Percentiles rank a stretch among this genome's conserved stretches.
phyloP scores from a whole-genome alignment of 2,113 vertebrate genomes.

The Neotoma lepida region DNA sequence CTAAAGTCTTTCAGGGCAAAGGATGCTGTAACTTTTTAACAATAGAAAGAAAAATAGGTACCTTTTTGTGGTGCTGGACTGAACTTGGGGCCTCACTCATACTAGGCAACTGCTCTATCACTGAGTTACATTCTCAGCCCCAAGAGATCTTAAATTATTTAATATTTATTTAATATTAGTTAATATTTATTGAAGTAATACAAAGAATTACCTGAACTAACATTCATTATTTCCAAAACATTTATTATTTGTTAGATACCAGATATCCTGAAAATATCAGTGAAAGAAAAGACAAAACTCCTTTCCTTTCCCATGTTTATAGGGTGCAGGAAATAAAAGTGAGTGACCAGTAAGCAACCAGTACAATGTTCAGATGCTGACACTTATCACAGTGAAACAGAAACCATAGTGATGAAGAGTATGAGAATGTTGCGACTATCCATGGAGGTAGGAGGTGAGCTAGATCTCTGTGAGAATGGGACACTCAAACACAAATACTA shows the following conservation, averaged over 20 bases:
- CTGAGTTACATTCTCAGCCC: not conserved
- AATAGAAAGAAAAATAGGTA: not conserved
- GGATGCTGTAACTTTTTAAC: not conserved
- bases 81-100: not conserved
- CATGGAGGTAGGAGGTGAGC: not conserved
- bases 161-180: not conserved
- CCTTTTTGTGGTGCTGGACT: not conserved
- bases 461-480: not conserved
- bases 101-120: not conserved
- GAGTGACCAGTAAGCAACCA: not conserved
- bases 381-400: not conserved
- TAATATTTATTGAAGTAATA: not conserved
- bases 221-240: not conserved
- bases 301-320: not conserved
- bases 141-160: not conserved
- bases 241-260: not conserved
- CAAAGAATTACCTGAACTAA: not conserved
- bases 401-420: not conserved
- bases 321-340: not conserved
- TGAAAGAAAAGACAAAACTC: constrained; percentile 11
- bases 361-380: not conserved
- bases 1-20: not conserved
- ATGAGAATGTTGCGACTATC: not conserved
- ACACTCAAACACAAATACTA: not conserved
- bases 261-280: not conserved